A percentile compares a stretch with the other conserved stretches of the same genome.
Evolutionary conservation across 2,888 invertebrate species (phyloP).

Genomic region (Lasioglossum lativentre): DNA sequence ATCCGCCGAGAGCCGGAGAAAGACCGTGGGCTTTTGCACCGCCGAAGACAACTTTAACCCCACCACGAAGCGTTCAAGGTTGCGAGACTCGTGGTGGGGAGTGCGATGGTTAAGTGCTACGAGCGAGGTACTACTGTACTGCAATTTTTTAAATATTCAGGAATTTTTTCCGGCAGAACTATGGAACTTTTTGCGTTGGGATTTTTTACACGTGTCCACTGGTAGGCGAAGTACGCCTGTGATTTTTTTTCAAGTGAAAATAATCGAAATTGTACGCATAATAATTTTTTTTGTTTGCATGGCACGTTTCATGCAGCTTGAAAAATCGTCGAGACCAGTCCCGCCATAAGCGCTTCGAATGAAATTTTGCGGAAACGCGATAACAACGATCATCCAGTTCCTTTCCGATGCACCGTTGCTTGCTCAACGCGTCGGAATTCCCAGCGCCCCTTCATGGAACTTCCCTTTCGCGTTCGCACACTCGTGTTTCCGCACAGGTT

Average conservation of each 20-base stretch:
- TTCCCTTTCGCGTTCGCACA: constrained; percentile 38
- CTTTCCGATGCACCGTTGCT: constrained; percentile 14
- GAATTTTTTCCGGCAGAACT: no score
- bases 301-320: neutral
- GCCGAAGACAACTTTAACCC: neutral
- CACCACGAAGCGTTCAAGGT: neutral
- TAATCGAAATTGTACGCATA: neutral
- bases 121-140: rapidly evolving
- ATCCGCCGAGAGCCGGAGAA: neutral
- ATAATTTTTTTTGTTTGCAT: neutral
- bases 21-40: neutral
- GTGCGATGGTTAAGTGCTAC: no score
- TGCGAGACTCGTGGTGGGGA: neutral
- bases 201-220: no score
- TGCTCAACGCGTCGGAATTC: constrained; percentile 48
- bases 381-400: constrained; percentile 30
- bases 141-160: neutral
- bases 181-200: no score
- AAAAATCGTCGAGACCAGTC: neutral
- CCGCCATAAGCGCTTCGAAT: constrained; percentile 2
- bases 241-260: neutral
- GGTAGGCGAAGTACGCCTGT: neutral
- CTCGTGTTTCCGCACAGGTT: constrained; percentile 57
- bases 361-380: constrained; percentile 22
- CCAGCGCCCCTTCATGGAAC: constrained; percentile 17